Evolutionary conservation across 2,113 vertebrate species (phyloP), one percentile per base, ranked within the genome.

Genomic region (Malurus alboscapulatus): DNA sequence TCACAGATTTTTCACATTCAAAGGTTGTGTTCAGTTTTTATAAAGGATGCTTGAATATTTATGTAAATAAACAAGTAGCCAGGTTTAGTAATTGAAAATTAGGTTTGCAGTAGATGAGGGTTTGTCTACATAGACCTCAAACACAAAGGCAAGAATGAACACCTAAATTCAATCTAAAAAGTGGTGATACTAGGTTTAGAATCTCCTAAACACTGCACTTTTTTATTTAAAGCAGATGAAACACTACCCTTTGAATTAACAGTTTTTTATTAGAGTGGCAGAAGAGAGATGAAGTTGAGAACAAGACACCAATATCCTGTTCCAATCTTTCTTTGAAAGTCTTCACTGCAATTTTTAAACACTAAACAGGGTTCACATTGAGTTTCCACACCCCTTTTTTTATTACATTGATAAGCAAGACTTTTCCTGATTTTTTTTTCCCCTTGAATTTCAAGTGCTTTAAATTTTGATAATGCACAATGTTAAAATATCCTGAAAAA

Each of bases 141-240:
- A 96, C 74, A 91, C 72, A 87, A 40, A 89, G 50, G 44, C 53
- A 90, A 55, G 63, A 76, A 88, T 36, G 59, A 86, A 59, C 24
- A 2, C 34, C 10, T 30, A 65, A 47, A 96, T 32, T 85, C 36
- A 59, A 16, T 48, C 25, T 42, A 50, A 71, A 48, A 84, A 77
- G 59, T 24, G 9, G n/a, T 14, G 25, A 45, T 32, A 24, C 30
- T 18, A 63, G n/a, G 36, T 59, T 85, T 55, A 67, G 57, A 51
- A 45, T 91, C 59, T 84, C 48, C 55, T 58, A 63, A 47, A 75
- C 8, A 9, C 12, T 65, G 17, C 0, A 0, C 21, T 81, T 71
- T 74, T 86, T 86, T 20, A 81, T 44, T 86, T 88, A 86, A 91
- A 94, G 82, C 48, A 80, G 30, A 82, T 58, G 44, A 95, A 94